Evolutionary conservation across 2,888 invertebrate genomes (phyloP), one percentile per base, ranked within the genome.

Genomic region (Brachypalpus laphriformis): DNA sequence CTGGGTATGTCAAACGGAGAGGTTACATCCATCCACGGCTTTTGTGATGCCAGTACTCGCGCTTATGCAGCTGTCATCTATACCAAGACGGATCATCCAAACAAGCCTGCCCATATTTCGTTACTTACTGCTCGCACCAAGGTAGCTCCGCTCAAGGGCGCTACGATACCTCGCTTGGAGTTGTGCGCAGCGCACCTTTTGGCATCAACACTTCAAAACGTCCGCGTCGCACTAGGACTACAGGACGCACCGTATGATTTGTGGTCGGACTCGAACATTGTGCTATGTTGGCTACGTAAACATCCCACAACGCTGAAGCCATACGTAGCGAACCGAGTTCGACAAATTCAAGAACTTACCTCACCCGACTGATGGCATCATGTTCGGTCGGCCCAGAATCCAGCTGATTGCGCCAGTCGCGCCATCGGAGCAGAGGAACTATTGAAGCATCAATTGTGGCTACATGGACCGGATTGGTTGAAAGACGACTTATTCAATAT

Each of bases 361-460:
- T 61, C 61, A 7, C 37, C 65, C 5, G 66, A 66, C 0, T 25
- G 47, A 14, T 88, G 87, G 87, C 61, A 74, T 6, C 87, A 88
- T 74, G 80, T 88, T 0, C 49, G 68, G 7, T 77, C 85, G 4
- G 61, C 49, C 0, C 40, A 75, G 18, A 89, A 88, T 47, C 86
- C 87, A 7, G 87, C 88, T 0, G 88, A 88, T 63, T 57, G 86
- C 1, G 49, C 22, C 3, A 49, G 49, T 49, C 49, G 49, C 1
- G 49, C 22, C n/a, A 22, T 49, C 5, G n/a, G 49, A 11, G 49
- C 22, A 11, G 22, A 22, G 0, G 49, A 20, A 5, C 28, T 25
- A 0, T 2, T 63, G 5, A 3, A 47, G 11, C 11, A 47, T 47
- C 11, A 16, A 1, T n/a, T 71, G n/a, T 59, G 57, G 70, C 14